Evolutionary conservation across 2,888 invertebrate genomes (phyloP).

Genomic region (Drosophila cognata): DNA sequence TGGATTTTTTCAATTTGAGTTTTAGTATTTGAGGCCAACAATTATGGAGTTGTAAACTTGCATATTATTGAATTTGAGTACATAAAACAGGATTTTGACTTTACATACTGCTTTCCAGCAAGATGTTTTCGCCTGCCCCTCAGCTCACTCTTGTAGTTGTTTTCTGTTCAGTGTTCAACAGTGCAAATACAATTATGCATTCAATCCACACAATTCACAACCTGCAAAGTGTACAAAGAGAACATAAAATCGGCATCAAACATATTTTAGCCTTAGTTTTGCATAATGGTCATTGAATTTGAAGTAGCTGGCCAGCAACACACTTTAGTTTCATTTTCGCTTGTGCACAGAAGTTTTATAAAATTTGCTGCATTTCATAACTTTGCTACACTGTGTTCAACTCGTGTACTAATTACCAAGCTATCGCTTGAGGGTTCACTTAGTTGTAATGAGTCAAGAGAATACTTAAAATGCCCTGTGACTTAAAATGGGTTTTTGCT

Average conservation of each 20-base stretch:
- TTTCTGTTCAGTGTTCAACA: slow-evolving; percentile 15
- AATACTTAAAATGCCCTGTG: not conserved
- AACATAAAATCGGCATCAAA: slow-evolving; percentile 48
- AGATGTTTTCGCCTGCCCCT: not conserved
- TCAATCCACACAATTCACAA: slow-evolving; percentile 5
- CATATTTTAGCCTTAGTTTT: slow-evolving; percentile 53
- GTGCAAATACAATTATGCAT: slow-evolving; percentile 13
- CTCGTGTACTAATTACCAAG: slow-evolving; percentile 22
- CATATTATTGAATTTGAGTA: not conserved
- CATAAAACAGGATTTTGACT: not conserved
- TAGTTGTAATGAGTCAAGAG: not conserved
- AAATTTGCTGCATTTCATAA: slow-evolving; percentile 35
- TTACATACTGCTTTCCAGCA: not conserved
- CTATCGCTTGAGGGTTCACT: not conserved
- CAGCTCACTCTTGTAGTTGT: not conserved
- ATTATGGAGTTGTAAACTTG: too few relatives aligned
- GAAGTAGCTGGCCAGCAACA: slow-evolving; percentile 23
- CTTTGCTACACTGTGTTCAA: slow-evolving; percentile 32
- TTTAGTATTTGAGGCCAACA: not conserved
- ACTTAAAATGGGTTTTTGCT: not conserved
- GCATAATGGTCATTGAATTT: slow-evolving; percentile 59
- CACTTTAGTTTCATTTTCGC: slow-evolving; percentile 7
- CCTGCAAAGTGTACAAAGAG: slow-evolving; percentile 21
- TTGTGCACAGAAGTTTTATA: slow-evolving; percentile 34
- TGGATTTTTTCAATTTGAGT: not conserved